Conservation (phyloP, 2,113 vertebrate genomes). For the Pampusana beccarii region DNA sequence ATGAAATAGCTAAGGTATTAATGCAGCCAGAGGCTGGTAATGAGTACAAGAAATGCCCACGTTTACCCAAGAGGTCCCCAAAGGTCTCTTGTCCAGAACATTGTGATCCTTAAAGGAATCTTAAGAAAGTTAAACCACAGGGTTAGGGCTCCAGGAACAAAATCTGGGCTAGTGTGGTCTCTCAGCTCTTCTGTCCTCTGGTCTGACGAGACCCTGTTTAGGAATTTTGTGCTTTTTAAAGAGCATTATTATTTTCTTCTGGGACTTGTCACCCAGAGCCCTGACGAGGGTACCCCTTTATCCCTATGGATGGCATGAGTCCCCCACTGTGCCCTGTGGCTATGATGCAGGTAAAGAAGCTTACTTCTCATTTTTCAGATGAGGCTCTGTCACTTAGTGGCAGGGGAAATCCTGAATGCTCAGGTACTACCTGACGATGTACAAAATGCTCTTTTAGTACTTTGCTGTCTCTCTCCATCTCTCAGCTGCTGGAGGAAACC, state of each 20-base stretch:
- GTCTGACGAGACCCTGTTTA: not conserved
- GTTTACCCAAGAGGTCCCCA: slow-evolving; percentile 64
- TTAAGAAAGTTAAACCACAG: slow-evolving; percentile 42
- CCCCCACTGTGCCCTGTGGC: not conserved
- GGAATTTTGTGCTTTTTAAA: not conserved
- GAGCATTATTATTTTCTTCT: not conserved
- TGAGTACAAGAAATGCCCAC: slow-evolving; percentile 62
- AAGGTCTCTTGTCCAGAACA: slow-evolving; percentile 67
- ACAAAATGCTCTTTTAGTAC: not conserved
- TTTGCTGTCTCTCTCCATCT: not conserved
- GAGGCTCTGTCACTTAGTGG: not conserved
- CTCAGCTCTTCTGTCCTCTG: not conserved
- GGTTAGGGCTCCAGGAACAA: not conserved
- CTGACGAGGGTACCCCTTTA: not conserved
- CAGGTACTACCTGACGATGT: not conserved
- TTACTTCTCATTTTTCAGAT: not conserved
- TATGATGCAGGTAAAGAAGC: not conserved
- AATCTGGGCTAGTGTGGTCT: not conserved
- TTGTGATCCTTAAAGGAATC: slow-evolving; percentile 56
- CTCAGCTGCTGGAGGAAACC: not conserved
- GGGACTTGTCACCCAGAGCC: not conserved
- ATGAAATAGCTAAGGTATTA: slow-evolving; percentile 58
- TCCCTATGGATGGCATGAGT: not conserved
- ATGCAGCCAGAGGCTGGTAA: slow-evolving; percentile 48
- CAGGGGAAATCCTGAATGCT: not conserved